Evolutionary conservation across 2,888 invertebrate genomes (phyloP).

Genomic region (Dicyrtomina minuta): DNA sequence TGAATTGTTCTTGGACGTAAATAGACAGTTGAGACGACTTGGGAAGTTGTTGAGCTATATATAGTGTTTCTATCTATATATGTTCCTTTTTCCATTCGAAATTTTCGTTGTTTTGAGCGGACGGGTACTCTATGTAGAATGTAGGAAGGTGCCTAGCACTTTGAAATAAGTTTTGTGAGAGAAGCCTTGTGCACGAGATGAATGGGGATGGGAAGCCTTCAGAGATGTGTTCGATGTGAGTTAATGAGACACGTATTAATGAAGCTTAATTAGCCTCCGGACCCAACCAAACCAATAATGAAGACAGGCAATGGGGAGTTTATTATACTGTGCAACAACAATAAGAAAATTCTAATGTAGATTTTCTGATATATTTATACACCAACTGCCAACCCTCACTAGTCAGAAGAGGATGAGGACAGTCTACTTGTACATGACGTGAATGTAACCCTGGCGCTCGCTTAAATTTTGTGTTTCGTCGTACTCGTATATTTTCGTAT

Average conservation of each 20-base stretch:
- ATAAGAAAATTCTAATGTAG: not conserved
- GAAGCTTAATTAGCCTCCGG: slow-evolving; percentile 52
- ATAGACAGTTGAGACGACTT: not conserved
- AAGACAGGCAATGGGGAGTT: slow-evolving; percentile 26
- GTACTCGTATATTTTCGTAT: no score
- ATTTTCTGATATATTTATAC: no score
- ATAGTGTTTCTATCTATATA: not conserved
- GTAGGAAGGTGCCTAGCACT: not conserved
- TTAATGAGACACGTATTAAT: slow-evolving; percentile 54
- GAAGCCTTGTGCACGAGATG: not conserved
- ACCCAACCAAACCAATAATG: slow-evolving; percentile 45
- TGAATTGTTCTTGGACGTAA: no score
- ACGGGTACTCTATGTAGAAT: no score
- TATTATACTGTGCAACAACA: not conserved
- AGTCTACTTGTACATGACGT: no score
- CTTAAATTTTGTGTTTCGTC: no score
- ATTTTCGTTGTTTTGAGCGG: no score
- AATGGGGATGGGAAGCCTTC: slow-evolving; percentile 26
- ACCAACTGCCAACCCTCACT: no score
- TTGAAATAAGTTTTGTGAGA: slow-evolving; percentile 3
- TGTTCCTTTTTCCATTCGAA: no score
- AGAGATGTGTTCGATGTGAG: slow-evolving; percentile 48
- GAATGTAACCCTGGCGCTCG: no score
- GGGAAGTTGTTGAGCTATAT: not conserved
- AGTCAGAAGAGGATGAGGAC: no score